Conservation (phyloP, 2,797 vertebrate species). For the Diceros bicornis region DNA sequence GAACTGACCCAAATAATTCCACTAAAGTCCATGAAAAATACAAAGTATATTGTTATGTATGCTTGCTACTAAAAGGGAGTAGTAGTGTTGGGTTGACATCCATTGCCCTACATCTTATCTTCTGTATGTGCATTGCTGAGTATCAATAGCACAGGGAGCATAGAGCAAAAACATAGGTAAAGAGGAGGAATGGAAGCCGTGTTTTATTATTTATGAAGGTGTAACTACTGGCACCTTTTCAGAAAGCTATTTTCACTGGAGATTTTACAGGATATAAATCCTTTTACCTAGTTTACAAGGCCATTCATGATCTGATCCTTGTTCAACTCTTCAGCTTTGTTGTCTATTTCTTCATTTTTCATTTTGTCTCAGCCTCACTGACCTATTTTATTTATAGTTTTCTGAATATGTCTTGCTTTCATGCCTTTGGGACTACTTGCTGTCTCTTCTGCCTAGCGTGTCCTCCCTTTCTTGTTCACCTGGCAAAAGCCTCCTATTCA, state of each 20-base stretch:
- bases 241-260: slow-evolving; percentile 22
- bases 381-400: neutral
- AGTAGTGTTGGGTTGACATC: neutral
- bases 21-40: slow-evolving; percentile 62
- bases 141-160: neutral
- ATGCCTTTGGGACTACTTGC: neutral
- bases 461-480: neutral
- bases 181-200: neutral
- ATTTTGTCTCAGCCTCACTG: neutral
- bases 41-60: neutral
- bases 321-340: neutral
- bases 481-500: neutral
- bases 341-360: neutral
- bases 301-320: neutral
- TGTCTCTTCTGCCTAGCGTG: neutral
- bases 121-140: neutral
- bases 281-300: slow-evolving; percentile 16
- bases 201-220: slow-evolving; percentile 61
- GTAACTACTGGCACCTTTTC: neutral
- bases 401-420: neutral
- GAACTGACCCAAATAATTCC: slow-evolving; percentile 65
- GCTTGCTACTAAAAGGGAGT: neutral
- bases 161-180: neutral
- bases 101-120: neutral
- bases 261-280: slow-evolving; percentile 15